Percentiles rank a stretch among this genome's conserved stretches.
Conservation (phyloP, 2,888 invertebrate species). For the Drosophila histrio region DNA sequence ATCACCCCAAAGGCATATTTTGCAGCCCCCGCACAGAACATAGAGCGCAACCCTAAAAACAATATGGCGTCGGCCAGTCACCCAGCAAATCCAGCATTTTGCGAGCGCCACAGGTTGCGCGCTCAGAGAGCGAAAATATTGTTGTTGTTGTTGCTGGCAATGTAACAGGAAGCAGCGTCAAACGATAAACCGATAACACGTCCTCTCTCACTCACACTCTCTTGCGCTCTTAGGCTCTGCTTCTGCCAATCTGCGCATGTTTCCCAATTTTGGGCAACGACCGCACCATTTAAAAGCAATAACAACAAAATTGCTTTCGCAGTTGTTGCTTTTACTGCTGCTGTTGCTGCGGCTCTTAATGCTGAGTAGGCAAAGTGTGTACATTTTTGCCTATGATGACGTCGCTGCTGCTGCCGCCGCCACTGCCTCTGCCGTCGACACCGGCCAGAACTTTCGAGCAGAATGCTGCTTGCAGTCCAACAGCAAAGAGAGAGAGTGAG, state of each 20-base stretch:
- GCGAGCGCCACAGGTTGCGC: conserved; percentile 72
- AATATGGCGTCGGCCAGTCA: conserved; percentile 73
- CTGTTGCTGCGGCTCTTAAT: conserved; percentile 19
- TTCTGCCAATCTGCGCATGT: conserved; percentile 56
- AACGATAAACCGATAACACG: conserved; percentile 65
- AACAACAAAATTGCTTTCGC: conserved; percentile 30
- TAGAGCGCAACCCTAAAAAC: conserved; percentile 67
- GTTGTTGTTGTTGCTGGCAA: not conserved
- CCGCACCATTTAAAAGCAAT: conserved; percentile 37
- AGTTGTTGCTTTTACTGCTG: conserved; percentile 12
- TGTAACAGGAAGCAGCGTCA: conserved; percentile 39
- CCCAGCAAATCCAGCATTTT: conserved; percentile 48
- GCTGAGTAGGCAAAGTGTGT: conserved; percentile 18
- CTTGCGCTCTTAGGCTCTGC: conserved; percentile 2
- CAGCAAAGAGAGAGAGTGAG: not conserved
- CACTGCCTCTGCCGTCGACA: not conserved
- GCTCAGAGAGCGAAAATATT: conserved; percentile 33
- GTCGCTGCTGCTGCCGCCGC: conserved; percentile 6
- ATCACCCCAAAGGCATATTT: conserved; percentile 39
- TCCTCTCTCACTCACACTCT: conserved; percentile 3
- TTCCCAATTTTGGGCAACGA: conserved; percentile 62
- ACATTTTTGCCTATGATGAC: conserved; percentile 23
- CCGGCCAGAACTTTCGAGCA: conserved; percentile 13
- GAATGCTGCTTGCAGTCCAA: conserved; percentile 25
- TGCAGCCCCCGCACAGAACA: conserved; percentile 48